Percentiles rank a stretch among this genome's conserved stretches.
Evolutionary conservation across 2,888 invertebrate genomes (phyloP).

Genomic region (Drosophila incognita): DNA sequence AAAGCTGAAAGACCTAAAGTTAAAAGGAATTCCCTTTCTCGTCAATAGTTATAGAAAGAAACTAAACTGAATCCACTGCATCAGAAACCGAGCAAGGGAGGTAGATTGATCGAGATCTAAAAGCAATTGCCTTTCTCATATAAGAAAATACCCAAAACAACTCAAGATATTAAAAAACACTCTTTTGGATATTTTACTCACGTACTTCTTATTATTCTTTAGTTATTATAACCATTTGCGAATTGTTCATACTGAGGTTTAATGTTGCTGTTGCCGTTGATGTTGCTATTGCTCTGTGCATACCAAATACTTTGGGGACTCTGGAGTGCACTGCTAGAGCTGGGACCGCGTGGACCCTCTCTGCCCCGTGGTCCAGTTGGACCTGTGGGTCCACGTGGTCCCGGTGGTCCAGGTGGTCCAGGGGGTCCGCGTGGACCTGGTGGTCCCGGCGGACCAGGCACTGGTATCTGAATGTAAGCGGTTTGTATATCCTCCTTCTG

Average conservation of each 20-base stretch:
- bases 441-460: conserved; percentile 70
- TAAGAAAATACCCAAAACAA: neutral
- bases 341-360: conserved; percentile 49
- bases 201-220: conserved; percentile 16
- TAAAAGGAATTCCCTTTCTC: neutral
- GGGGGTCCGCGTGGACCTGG: conserved; percentile 62
- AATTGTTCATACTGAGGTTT: conserved; percentile 47
- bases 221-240: conserved; percentile 65
- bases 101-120: accelerated
- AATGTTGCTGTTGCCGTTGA: conserved; percentile 41
- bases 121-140: neutral
- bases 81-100: neutral
- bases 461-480: conserved; percentile 51
- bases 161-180: neutral
- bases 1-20: neutral
- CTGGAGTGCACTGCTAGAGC: conserved; percentile 23
- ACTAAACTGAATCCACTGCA: neutral
- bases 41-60: neutral
- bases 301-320: conserved; percentile 64
- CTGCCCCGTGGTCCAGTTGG: conserved; percentile 46
- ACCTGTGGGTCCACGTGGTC: conserved; percentile 45
- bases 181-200: neutral
- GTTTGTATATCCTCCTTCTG: conserved; percentile 60
- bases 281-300: conserved; percentile 44
- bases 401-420: conserved; percentile 40